Base-by-base conservation (phyloP, 2,797 vertebrate species). In the Gymnodraco acuticeps region DNA sequence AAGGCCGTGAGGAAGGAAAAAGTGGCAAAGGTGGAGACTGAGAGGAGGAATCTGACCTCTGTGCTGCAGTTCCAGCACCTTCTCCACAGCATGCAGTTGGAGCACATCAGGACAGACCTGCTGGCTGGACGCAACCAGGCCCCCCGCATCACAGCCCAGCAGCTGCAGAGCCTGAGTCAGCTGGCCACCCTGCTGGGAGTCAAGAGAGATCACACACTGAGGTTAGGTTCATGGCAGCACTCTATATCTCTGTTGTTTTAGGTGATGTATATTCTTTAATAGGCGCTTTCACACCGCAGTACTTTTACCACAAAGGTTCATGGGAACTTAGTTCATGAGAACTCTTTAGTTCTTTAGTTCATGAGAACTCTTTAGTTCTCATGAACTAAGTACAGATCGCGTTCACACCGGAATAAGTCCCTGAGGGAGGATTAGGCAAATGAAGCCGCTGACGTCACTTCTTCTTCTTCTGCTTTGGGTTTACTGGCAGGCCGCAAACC, bases 61-160 rank as follows among this genome's bases (percentile, higher is more conserved):
- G 90, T 99, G 58, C 96, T 99, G 68, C 96, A 98, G 86, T 85
- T 97, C 48, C 97, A 98, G 88, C 95, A 97, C 70, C 91, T 99
- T 71, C 94, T 99, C 10, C 93, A 93, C 84, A 95, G 94, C 73
- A 92, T 99, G 79, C 93, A 94, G 75, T 95, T 95, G 86, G 96
- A 97, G 38, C 95, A 97, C 0, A 85, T 99, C 31, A 94, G 94
- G 80, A 94, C 87, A 46, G 97, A 97, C 87, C 94, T 99, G 83
- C 94, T 90, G 89, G 87, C 88, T 23, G 96, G 96, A 79, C 71
- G 89, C 64, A 96, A 97, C 87, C 95, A 93, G 79, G 96, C 98
- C 5, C 91, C 96, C 48, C 94, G 80, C 66, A 75, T 98, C 88
- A 84, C 96, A 59, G 90, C 94, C 54, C 93, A 94, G 83, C 95